Percentiles rank a stretch among this genome's conserved stretches.
Evolutionary conservation across 1,140 invertebrate species (phyloP).

Genomic region (Penaeus vannamei): DNA sequence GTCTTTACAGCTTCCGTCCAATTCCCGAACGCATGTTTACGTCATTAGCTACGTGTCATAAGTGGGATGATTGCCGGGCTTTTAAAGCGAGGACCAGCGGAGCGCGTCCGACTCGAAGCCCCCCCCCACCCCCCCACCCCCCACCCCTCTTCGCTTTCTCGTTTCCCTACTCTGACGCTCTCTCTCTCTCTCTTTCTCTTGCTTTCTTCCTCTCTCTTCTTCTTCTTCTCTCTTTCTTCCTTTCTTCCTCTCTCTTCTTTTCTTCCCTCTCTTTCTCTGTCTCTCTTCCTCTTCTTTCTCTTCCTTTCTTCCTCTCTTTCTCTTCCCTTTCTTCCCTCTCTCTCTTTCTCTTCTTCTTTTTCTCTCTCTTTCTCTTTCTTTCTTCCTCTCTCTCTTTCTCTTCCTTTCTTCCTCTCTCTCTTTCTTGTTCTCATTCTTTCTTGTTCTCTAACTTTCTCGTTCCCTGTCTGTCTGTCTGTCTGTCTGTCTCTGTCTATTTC

Average conservation of each 20-base stretch:
- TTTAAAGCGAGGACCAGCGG: too few relatives aligned
- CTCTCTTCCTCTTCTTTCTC: not conserved
- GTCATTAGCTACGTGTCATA: too few relatives aligned
- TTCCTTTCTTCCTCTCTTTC: not conserved
- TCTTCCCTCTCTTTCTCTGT: not conserved
- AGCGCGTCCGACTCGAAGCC: too few relatives aligned
- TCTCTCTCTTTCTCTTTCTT: not conserved
- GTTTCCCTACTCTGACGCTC: not conserved
- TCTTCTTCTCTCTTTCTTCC: not conserved
- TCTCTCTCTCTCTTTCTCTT: not conserved
- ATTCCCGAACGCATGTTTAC: too few relatives aligned
- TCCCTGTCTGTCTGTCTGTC: too few relatives aligned
- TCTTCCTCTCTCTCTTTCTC: not conserved
- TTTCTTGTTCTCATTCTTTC: too few relatives aligned
- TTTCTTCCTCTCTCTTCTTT: constrained; percentile 1
- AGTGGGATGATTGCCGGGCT: too few relatives aligned
- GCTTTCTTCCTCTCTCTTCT: not conserved
- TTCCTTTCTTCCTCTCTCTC: constrained; percentile 11
- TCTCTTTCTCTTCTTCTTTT: not conserved
- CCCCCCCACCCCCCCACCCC: too few relatives aligned
- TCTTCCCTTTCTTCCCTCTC: not conserved
- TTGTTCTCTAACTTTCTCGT: too few relatives aligned
- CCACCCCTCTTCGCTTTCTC: not conserved
- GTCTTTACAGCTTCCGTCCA: too few relatives aligned
- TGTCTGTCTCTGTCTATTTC: too few relatives aligned